phyloP scores from a whole-genome alignment of 2,888 invertebrate species.

The Syrphus vitripennis region DNA sequence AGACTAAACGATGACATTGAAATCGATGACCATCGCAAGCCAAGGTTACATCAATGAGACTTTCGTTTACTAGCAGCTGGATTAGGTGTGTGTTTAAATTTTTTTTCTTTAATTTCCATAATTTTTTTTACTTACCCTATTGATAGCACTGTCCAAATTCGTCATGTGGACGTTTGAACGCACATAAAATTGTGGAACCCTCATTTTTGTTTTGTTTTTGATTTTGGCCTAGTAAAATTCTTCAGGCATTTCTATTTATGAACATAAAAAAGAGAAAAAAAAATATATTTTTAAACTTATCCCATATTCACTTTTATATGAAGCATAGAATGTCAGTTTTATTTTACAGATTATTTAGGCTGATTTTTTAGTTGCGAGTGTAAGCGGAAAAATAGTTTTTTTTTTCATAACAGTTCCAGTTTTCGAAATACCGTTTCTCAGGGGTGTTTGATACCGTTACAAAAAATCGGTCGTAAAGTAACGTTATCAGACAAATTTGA shows the following conservation, averaged over 20 bases:
- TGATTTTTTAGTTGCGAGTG: too few relatives aligned
- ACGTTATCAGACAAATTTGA: too few relatives aligned
- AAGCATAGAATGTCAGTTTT: too few relatives aligned
- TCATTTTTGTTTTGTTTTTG: not conserved
- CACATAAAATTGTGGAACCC: conserved; percentile 33
- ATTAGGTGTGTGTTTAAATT: not conserved
- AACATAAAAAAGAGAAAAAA: not conserved
- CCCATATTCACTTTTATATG: too few relatives aligned
- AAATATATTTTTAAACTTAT: too few relatives aligned
- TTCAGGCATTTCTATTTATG: not conserved
- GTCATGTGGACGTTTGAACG: conserved; percentile 53
- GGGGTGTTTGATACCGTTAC: too few relatives aligned
- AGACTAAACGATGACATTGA: conserved; percentile 91
- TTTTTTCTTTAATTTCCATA: not conserved
- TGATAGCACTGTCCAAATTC: conserved; percentile 49
- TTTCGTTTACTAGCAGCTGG: conserved; percentile 72
- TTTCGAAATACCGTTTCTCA: too few relatives aligned
- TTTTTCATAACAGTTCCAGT: too few relatives aligned
- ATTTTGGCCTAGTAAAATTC: not conserved
- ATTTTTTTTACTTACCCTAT: conserved; percentile 19
- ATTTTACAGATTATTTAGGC: too few relatives aligned
- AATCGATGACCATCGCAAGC: conserved; percentile 89
- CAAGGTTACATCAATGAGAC: conserved; percentile 90
- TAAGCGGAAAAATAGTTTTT: too few relatives aligned
- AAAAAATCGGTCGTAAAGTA: too few relatives aligned